A percentile compares a stretch with the other conserved stretches of the same genome.
These are phyloP conservation scores for Saguinus oedipus DNA, from an alignment of 2,797 vertebrate genomes.

Conservation along the genomic window DNA sequence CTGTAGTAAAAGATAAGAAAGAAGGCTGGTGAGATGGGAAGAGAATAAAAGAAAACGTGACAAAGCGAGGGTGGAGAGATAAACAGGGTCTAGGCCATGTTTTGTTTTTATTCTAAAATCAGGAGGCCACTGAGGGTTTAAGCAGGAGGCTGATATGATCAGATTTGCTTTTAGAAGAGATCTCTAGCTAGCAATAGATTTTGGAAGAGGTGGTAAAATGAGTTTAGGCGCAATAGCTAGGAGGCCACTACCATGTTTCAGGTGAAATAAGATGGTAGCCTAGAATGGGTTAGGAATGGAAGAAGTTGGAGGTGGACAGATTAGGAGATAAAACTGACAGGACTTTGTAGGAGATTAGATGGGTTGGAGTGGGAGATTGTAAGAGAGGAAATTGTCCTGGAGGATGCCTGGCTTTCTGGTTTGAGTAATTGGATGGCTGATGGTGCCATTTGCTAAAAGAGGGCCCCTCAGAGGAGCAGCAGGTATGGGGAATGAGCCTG, in stretches of 20 bases:
- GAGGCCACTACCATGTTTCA: neutral
- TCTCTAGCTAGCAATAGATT: neutral
- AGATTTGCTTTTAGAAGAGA: neutral
- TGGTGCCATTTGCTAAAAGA: neutral
- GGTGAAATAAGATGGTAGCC: neutral
- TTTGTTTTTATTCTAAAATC: slow-evolving; percentile 40
- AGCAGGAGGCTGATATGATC: neutral
- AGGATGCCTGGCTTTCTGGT: neutral
- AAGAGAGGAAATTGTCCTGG: neutral
- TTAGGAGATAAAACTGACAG: neutral
- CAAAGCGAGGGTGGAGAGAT: neutral
- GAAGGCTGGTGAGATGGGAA: neutral
- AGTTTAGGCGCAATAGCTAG: neutral
- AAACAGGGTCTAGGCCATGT: neutral
- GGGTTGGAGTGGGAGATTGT: neutral
- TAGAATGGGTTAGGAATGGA: neutral
- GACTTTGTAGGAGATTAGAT: neutral
- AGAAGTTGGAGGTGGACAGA: neutral
- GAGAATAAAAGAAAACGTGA: neutral
- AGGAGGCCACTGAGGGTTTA: neutral
- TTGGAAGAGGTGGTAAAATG: neutral
- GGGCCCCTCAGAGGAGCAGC: neutral
- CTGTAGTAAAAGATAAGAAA: neutral
- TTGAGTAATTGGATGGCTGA: neutral
- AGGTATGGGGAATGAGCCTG: neutral